These are phyloP conservation scores for Gopherus evgoodei DNA, from an alignment of 2,113 vertebrate species.

Conservation along the genomic window DNA sequence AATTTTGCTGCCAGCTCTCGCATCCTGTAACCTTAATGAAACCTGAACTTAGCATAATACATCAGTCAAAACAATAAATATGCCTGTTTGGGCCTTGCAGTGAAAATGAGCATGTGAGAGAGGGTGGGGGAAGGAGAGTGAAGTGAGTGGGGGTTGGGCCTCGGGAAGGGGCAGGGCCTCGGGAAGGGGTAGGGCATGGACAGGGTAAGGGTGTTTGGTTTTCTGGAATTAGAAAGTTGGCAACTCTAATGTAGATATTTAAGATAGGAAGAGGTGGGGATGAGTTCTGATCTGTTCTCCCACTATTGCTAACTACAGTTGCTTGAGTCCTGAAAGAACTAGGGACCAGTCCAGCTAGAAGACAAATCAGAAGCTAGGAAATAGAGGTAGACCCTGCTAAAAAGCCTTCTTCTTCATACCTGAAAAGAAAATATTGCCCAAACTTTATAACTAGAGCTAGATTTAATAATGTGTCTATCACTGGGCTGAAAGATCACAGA, in stretches of 20 bases:
- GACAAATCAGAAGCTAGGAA: neutral
- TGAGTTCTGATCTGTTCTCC: neutral
- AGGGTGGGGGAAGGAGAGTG: too few species aligned
- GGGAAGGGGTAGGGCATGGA: too few species aligned
- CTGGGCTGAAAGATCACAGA: neutral
- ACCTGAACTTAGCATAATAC: too few species aligned
- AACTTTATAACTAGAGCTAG: neutral
- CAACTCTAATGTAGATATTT: neutral
- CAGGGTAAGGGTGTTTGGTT: too few species aligned
- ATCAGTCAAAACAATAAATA: too few species aligned
- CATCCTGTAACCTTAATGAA: too few species aligned
- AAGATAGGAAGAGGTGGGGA: neutral
- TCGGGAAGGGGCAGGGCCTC: too few species aligned
- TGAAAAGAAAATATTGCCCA: neutral
- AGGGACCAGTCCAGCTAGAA: neutral
- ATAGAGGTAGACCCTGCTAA: neutral
- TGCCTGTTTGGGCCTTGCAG: too few species aligned
- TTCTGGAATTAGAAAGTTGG: too few species aligned
- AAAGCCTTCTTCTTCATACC: neutral
- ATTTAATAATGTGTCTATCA: neutral
- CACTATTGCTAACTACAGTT: neutral
- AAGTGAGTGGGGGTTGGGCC: too few species aligned
- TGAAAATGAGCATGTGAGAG: too few species aligned
- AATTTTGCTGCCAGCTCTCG: too few species aligned
- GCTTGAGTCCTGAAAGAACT: neutral